These are phyloP conservation scores for Asarcornis scutulata DNA, from an alignment of 2,113 vertebrate species.

Conservation along the genomic window DNA sequence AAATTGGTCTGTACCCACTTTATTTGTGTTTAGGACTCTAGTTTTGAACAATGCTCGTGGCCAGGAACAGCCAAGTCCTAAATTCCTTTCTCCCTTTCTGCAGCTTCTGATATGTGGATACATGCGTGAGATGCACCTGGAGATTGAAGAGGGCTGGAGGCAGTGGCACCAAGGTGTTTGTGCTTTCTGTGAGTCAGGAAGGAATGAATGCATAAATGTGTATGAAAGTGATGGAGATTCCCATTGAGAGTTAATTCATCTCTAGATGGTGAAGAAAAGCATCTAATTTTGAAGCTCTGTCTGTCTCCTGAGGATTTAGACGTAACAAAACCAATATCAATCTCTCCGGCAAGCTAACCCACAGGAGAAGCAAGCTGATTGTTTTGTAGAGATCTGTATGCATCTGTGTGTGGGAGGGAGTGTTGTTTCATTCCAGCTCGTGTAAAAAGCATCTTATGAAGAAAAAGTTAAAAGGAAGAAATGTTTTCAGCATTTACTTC, in stretches of 20 bases:
- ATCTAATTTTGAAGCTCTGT: neutral
- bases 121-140: no score
- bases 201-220: neutral
- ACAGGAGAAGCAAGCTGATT: neutral
- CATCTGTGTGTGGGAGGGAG: neutral
- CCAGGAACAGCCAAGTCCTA: neutral
- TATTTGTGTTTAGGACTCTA: neutral
- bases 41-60: neutral
- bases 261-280: neutral
- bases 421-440: neutral
- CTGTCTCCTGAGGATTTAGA: conserved; percentile 6
- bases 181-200: neutral
- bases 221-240: neutral
- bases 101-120: neutral
- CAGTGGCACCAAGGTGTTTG: neutral
- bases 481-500: neutral
- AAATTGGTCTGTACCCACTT: neutral
- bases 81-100: neutral
- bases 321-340: neutral
- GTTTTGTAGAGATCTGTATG: neutral
- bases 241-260: neutral
- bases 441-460: neutral
- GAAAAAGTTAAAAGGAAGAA: neutral
- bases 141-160: neutral
- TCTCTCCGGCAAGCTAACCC: neutral